These are phyloP conservation scores for Leptinotarsa defecta DNA, from an alignment of 1,140 invertebrate genomes.

Conservation along the genomic window DNA sequence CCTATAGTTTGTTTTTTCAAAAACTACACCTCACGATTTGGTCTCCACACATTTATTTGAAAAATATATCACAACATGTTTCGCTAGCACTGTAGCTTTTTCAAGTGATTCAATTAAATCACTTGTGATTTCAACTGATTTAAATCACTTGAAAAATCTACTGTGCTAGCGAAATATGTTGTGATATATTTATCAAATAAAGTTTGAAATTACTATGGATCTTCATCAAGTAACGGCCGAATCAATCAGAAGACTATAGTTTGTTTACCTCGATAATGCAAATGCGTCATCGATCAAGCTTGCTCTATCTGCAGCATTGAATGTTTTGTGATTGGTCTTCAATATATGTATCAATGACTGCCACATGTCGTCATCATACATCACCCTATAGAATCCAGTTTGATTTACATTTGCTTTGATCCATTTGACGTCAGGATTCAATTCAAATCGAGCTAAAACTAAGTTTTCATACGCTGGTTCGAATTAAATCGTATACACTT, in stretches of 20 bases:
- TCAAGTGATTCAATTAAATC: too few species aligned
- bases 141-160: neutral
- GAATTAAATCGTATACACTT: constrained; percentile 42
- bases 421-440: constrained; percentile 69
- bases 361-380: constrained; percentile 83
- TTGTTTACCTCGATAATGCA: constrained; percentile 67
- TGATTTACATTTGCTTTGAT: constrained; percentile 88
- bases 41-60: too few species aligned
- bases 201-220: too few species aligned
- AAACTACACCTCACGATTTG: too few species aligned
- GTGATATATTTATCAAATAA: too few species aligned
- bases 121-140: too few species aligned
- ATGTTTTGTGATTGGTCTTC: constrained; percentile 67
- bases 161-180: too few species aligned
- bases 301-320: constrained; percentile 74
- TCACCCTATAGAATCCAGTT: constrained; percentile 84
- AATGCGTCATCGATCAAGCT: constrained; percentile 79
- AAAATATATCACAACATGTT: too few species aligned
- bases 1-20: too few species aligned
- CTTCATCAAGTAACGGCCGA: too few species aligned
- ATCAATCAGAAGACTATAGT: too few species aligned
- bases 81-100: too few species aligned
- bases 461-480: neutral
- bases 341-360: constrained; percentile 71
- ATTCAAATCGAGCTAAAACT: constrained; percentile 68